A percentile compares a stretch with the other conserved stretches of the same genome.
These are phyloP conservation scores for Coleophora deauratella DNA, from an alignment of 2,888 invertebrate genomes.

Conservation along the genomic window DNA sequence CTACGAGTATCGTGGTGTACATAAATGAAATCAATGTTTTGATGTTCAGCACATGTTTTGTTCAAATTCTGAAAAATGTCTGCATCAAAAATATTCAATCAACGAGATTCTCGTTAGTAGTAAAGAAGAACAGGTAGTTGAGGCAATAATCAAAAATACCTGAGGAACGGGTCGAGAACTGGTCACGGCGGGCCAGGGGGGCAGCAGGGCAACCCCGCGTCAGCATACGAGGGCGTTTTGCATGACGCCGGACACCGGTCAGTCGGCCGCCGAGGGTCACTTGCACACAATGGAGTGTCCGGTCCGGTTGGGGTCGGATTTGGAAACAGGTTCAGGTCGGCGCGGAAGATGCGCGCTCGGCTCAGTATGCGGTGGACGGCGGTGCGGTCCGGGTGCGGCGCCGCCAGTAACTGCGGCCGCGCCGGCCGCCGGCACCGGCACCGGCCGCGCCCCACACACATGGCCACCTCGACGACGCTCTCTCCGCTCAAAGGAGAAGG, in stretches of 20 bases:
- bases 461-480: slow-evolving; percentile 35
- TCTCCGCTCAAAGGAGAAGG: slow-evolving; percentile 49
- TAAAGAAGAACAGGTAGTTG: slow-evolving; percentile 18
- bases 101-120: not conserved
- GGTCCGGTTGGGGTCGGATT: slow-evolving; percentile 34
- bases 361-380: slow-evolving; percentile 38
- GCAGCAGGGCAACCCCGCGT: slow-evolving; percentile 56
- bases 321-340: slow-evolving; percentile 35
- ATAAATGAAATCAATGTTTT: no score
- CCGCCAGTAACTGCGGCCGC: slow-evolving; percentile 54
- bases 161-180: slow-evolving; percentile 54
- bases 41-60: no score
- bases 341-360: slow-evolving; percentile 5
- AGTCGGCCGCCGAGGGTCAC: slow-evolving; percentile 54
- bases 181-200: slow-evolving; percentile 38
- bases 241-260: slow-evolving; percentile 59
- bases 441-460: slow-evolving; percentile 27
- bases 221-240: slow-evolving; percentile 57
- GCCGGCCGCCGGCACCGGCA: slow-evolving; percentile 34
- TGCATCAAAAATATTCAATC: slow-evolving; percentile 3
- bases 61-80: not conserved
- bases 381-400: slow-evolving; percentile 66
- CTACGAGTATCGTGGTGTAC: no score
- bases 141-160: slow-evolving; percentile 52
- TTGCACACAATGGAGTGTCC: slow-evolving; percentile 56